Base-by-base conservation (phyloP, 1,140 invertebrate species). In the Drosophila equinoxialis region DNA sequence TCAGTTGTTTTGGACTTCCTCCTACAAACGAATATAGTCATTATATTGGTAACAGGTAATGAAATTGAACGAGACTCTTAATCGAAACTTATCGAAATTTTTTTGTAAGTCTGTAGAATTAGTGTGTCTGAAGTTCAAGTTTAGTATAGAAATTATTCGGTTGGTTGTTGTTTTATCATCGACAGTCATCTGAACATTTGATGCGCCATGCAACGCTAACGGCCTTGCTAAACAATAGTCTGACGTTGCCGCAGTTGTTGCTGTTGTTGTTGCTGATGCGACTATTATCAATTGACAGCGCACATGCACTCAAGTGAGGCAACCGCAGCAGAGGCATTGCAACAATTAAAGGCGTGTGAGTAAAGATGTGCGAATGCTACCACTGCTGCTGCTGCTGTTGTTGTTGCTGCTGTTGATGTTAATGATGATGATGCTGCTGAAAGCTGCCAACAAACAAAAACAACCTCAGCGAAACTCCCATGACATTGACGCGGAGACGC, bases 181-280 rank as follows among this genome's bases (percentile, higher is more conserved):
- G 45, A 51, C 17, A 51, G 45, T 51, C 45, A 51, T 51, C 45
- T 51, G 8, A 17, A 23, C 68, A 74, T 77, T 81, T 81, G 62
- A 90, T 78, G 84, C 84, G 84, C 84, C 85, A 89, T 89, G 84
- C 84, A 90, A 89, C 84, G 81, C 81, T 89, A 89, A 84, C 85
- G 84, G 84, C 84, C 84, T 89, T 89, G 84, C 81, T 65, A 84
- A 85, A 89, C 84, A 89, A 89, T 89, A 90, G 85, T 73, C 65
- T 77, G 69, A 48, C 74, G 66, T 68, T 51, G 45, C 76, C 30
- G 30, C 30, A 30, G 30, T 30, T 68, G 68, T 62, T 41, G 57
- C 37, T 54, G 60, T 39, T 41, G 60, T 42, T 42, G 39, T 65
- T 69, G 54, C 71, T 39, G 37, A 71, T 73, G 75, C 37, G 61